Conservation (phyloP, 2,113 vertebrate species). For the Trochalopteron elliotii region DNA sequence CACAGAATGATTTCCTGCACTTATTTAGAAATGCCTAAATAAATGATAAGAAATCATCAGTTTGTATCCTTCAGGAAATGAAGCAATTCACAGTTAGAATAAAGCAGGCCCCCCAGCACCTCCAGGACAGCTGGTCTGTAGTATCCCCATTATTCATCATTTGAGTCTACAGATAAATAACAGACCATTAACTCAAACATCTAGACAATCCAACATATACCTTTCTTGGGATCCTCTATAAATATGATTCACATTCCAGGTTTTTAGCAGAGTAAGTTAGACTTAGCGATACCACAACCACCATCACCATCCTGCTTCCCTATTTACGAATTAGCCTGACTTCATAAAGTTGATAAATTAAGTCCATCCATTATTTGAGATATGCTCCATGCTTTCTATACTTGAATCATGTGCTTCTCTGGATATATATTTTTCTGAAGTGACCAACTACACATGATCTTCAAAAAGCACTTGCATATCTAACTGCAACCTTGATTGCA, state of each 20-base stretch:
- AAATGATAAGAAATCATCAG: background rate
- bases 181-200: background rate
- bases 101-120: background rate
- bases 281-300: background rate
- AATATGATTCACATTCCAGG: background rate
- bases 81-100: background rate
- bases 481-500: background rate
- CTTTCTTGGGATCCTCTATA: background rate
- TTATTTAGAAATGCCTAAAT: background rate
- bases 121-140: background rate
- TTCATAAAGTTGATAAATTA: background rate
- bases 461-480: background rate
- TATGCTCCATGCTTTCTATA: background rate
- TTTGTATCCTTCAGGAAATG: background rate
- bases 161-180: background rate
- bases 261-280: background rate
- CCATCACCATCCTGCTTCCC: background rate
- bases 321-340: background rate
- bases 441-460: accelerated
- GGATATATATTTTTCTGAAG: background rate
- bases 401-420: background rate
- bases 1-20: background rate
- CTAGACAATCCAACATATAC: background rate
- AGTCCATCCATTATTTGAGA: background rate
- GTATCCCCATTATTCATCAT: background rate